These are phyloP conservation scores for Sylvietta virens DNA, from an alignment of 2,113 vertebrate species.

Conservation along the genomic window DNA sequence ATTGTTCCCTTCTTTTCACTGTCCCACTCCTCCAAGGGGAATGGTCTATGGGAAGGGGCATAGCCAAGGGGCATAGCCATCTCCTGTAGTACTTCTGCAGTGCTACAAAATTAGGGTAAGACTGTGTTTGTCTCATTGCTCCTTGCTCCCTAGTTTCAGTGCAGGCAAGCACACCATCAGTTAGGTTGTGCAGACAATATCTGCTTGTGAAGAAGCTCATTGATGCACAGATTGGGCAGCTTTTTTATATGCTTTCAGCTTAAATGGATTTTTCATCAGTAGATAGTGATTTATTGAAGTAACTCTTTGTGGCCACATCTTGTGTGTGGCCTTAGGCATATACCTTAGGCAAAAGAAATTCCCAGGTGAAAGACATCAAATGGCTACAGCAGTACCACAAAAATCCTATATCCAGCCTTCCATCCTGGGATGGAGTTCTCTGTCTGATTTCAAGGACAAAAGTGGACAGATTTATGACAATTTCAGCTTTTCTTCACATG, in stretches of 20 bases:
- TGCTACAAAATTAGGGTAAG: background rate
- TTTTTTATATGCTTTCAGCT: background rate
- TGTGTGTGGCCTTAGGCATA: background rate
- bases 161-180: background rate
- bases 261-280: background rate
- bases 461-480: rapidly evolving
- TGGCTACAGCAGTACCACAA: background rate
- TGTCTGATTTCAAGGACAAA: background rate
- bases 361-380: background rate
- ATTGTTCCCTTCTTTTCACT: background rate
- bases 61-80: background rate
- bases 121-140: background rate
- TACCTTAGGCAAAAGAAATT: background rate
- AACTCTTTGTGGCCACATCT: background rate
- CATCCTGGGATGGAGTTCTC: background rate
- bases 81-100: background rate
- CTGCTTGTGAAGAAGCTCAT: background rate
- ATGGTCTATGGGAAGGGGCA: background rate
- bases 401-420: background rate
- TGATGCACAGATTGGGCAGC: background rate
- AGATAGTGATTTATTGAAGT: background rate
- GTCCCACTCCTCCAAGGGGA: background rate
- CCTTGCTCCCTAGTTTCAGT: background rate
- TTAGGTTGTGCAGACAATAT: background rate
- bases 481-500: background rate